Base-by-base conservation (phyloP, 2,797 vertebrate genomes). In the Margarornis squamiger region DNA sequence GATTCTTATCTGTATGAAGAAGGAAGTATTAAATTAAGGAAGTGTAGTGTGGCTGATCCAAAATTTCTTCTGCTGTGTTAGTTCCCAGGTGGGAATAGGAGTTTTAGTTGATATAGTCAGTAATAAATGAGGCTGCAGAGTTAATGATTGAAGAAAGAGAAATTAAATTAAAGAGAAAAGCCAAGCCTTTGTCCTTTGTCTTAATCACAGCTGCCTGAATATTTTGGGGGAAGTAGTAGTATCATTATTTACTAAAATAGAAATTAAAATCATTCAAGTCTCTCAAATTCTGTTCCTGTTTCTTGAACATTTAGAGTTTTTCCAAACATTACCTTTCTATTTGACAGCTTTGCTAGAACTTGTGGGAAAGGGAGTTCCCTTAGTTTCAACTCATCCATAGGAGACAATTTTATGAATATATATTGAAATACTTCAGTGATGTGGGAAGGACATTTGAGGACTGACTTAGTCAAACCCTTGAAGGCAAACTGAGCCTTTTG, bases 151-250 rank as follows among this genome's bases (percentile, higher is more conserved):
- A 81, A 90, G 73, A 20, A 26, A 51, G 57, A 86, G 34, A 38
- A 78, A 48, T 88, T 92, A 83, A 93, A 87, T 91, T 67, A 75
- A 91, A 78, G 46, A n/a, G 86, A 65, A 77, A 91, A 63, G 8
- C 3, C 12, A 66, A 54, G 34, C 15, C 43, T 61, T 80, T 66
- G 41, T 39, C 29, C 39, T 90, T 66, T 51, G 2, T 62, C 36
- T 66, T 90, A 92, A 75, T 86, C 59, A 62, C 68, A 57, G 36
- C 80, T 93, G 22, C 38, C 21, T 68, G 66, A 68, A 52, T 84
- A 76, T 83, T 92, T 90, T 54, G 10, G 29, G 19, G 6, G 34
- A 72, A 15, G 10, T 12, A 65, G 12, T 34, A 61, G 34, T 57
- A 85, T 62, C 11, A 16, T 41, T 46, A 83, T 63, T 86, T 76